Percentiles rank a stretch among this genome's conserved stretches.
Evolutionary conservation across 2,113 vertebrate species (phyloP).

Genomic region (Hipposideros armiger): DNA sequence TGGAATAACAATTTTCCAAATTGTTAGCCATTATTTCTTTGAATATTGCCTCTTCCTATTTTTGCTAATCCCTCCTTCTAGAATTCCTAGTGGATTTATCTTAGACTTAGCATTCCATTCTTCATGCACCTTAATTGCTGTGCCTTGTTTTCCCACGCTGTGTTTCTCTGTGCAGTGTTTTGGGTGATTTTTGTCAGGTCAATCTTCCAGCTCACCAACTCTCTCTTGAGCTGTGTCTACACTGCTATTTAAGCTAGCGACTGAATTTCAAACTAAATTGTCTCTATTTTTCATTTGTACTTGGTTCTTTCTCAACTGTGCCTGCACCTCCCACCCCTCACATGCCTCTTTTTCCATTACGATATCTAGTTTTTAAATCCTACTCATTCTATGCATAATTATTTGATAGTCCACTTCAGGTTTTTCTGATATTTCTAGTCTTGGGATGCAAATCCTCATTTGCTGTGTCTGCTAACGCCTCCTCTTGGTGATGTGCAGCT

Average conservation of each 20-base stretch:
- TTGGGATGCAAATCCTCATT: not conserved
- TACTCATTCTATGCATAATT: not conserved
- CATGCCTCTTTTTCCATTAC: not conserved
- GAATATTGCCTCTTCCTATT: not conserved
- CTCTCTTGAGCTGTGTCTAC: conserved; percentile 62
- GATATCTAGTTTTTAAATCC: not conserved
- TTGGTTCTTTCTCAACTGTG: not conserved
- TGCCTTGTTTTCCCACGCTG: not conserved
- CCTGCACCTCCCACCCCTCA: not conserved
- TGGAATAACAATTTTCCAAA: not conserved
- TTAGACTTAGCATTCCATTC: not conserved
- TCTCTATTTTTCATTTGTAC: conserved; percentile 36
- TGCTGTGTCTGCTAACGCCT: not conserved
- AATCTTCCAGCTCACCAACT: conserved; percentile 36
- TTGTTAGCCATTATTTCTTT: not conserved
- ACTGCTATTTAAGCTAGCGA: not conserved
- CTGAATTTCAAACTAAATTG: conserved; percentile 16
- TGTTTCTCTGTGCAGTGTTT: not conserved
- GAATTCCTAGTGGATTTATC: not conserved
- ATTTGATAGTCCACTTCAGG: not conserved
- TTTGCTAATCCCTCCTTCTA: not conserved
- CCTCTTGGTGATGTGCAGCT: not conserved
- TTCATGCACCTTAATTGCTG: not conserved
- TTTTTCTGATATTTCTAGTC: not conserved
- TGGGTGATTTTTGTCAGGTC: not conserved